Evolutionary conservation across 1,140 invertebrate species (phyloP), one percentile per base, ranked within the genome.

Genomic region (Ooceraea biroi): DNA sequence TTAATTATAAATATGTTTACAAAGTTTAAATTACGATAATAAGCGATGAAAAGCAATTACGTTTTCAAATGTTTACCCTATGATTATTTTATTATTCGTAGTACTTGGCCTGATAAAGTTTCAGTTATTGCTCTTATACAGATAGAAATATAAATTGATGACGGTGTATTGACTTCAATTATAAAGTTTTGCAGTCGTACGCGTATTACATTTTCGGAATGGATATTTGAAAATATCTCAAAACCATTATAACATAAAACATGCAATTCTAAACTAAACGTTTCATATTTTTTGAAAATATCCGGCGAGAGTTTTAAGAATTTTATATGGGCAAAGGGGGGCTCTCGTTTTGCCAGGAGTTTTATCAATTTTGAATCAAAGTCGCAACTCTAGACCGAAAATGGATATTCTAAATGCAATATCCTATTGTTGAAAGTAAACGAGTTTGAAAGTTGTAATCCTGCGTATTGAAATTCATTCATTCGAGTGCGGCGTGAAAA

Each of bases 321-420:
- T 78, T 57, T 17, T 11, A 12, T 11, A 7, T 36, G 36, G 36
- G 60, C 36, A 27, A 52, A 57, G 50, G 19, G 36, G 30, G 30
- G 46, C 17, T 63, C 44, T 0, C n/a, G 25, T 83, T 83, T 55
- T 44, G 48, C 22, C n/a, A 25, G 14, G 10, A 55, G 19, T 44
- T 68, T 60, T 86, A 88, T 88, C 60, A 87, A 86, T 80, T 78
- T 87, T 72, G 41, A 87, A 87, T 86, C 65, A 61, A 48, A 72
- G 57, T 17, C 41, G 46, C 30, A 44, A 72, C 30, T 3, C 36
- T 74, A 82, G 25, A 46, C 19, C 25, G 14, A 27, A 8, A 25
- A 68, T 52, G 36, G 77, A 57, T 71, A 65, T 85, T 2, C 50
- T 71, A 58, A 76, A 85, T 68, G 36, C n/a, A n/a, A 44, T 58